phyloP scores from a whole-genome alignment of 2,113 vertebrate genomes.

The Xyrauchen texanus region DNA sequence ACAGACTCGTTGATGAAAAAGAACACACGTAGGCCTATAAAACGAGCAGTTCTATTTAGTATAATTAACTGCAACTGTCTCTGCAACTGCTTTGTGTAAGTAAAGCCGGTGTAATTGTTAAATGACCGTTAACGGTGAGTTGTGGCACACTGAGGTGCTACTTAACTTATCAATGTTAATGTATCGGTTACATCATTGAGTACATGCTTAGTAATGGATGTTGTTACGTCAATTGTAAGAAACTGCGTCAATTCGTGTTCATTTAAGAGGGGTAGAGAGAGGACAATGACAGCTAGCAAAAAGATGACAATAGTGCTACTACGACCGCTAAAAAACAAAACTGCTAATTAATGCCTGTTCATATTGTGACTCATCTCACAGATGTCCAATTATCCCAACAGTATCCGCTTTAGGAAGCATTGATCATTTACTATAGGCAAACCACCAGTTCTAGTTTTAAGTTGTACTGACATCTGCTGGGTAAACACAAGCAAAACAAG shows the following conservation, averaged over 20 bases:
- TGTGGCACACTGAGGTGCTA: constrained; percentile 19
- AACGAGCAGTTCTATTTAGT: not conserved
- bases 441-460: not conserved
- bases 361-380: not conserved
- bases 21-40: not conserved
- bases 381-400: not conserved
- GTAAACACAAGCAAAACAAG: not conserved
- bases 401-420: not conserved
- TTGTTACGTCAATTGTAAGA: not conserved
- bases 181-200: constrained; percentile 20
- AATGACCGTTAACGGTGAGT: constrained; percentile 35
- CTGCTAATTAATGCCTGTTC: not conserved
- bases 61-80: constrained; percentile 40
- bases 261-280: not conserved
- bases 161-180: constrained; percentile 46
- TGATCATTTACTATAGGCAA: too few relatives aligned
- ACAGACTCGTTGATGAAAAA: not conserved
- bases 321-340: constrained; percentile 1
- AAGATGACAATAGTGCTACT: not conserved
- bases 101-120: constrained; percentile 39
- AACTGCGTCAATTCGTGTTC: not conserved
- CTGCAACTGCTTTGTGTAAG: constrained; percentile 25
- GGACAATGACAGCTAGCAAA: not conserved
- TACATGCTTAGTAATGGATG: constrained; percentile 25
- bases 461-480: not conserved